Evolutionary conservation across 2,797 vertebrate species (phyloP), one percentile per base, ranked within the genome.

Genomic region (Danio albolineatus): DNA sequence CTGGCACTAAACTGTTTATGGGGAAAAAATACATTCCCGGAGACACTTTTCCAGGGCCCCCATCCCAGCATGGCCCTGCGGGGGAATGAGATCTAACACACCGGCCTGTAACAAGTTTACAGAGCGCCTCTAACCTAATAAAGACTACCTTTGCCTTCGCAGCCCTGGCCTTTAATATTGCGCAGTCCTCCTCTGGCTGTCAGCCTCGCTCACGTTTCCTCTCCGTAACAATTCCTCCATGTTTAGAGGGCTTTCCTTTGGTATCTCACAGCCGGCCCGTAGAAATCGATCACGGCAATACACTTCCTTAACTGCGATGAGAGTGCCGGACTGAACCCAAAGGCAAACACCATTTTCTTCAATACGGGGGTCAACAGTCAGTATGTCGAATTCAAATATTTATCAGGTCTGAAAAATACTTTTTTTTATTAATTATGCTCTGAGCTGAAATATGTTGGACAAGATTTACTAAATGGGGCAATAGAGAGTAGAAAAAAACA

Each of bases 1-100:
- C 86, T 88, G 91, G 91, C 90, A 88, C 91, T 94, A 93, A 94
- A 93, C 88, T 82, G 74, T 88, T 93, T 94, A 92, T 75, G 83
- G 79, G 84, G 21, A 82, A 82, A 90, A 86, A 88, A 89, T 84
- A 87, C 88, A 82, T 89, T 85, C 87, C 80, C 83, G 62, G 51
- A 84, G 54, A 86, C 86, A 87, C 81, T 76, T 82, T 88, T 91
- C 88, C 88, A 86, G 81, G 73, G 86, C 85, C 82, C 79, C 85
- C 39, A 66, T 77, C 72, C 74, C 72, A 83, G 84, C 87, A 88
- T 86, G 81, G 78, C 89, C 88, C 87, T 76, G 66, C 87, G 73
- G 89, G 70, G 61, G 79, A 89, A 83, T 73, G 82, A 85, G 82
- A 87, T 81, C 87, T 81, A 69, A 87, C 56, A 69, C 85, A 62